Base-by-base conservation (phyloP, 2,113 vertebrate genomes). In the Alligator mississippiensis region DNA sequence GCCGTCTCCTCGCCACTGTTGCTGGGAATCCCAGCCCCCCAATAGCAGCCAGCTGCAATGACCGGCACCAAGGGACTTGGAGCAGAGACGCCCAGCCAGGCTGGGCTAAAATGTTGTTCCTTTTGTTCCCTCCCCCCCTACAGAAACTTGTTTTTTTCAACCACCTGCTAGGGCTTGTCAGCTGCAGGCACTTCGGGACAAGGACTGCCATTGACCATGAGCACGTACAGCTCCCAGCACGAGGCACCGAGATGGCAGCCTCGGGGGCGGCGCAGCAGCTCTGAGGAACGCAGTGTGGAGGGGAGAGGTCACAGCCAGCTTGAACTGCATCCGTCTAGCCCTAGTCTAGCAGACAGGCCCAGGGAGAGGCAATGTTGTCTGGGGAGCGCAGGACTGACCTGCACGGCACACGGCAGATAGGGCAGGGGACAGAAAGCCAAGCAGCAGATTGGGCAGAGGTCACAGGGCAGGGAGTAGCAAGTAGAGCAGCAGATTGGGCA, bases 201-300 rank as follows among this genome's bases (percentile, higher is more conserved):
- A 25, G 16, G 25, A 72, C 3, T 38, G 34, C 24, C 70, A 22
- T 74, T 62, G 21, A 10, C 34, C 4, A 21, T 9, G 34, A 22
- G 70, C 22, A 13, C 47, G 60, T 22, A 62, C 2, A 2, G 60
- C 72, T 57, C 6, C 11, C 38, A n/a, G 28, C 47, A 38, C 11
- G 8, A n/a, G 1, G 2, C 1, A 0, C 60, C 5, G 1, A 27
- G 27, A 57, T 27, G 55, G 55, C 19, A 27, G 66, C 15, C 16
- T 19, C 19, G 1, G 24, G 2, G 3, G 27, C 19, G 63, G 1
- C 24, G 8, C 62, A 57, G 68, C 47, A 1, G 5, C 9, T 79
- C 63, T 47, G 55, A 2, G 55, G 55, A 9, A 9, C 24, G 74
- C 4, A 25, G 18, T 38, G 47, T 47, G 47, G 47, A 47, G 47